Conservation (phyloP, 1,140 invertebrate species). For the Phortica variegata region DNA sequence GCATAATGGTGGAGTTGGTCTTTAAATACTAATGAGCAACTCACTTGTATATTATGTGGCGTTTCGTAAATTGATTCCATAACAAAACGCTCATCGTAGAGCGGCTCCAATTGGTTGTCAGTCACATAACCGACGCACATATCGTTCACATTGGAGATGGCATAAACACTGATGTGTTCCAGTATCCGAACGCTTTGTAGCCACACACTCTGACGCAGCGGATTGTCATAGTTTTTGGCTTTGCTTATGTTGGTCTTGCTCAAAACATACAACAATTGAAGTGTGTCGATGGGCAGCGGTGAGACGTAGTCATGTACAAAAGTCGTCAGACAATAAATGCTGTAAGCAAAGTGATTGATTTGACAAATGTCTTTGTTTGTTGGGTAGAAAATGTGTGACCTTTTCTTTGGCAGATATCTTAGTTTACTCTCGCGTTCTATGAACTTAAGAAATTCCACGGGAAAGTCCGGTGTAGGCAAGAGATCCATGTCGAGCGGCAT, state of each 20-base stretch:
- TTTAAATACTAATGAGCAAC: too few species aligned
- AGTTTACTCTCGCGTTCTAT: neutral
- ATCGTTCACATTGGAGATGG: neutral
- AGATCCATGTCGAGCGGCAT: slow-evolving; percentile 18
- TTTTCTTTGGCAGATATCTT: slow-evolving; percentile 1
- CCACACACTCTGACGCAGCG: slow-evolving; percentile 10
- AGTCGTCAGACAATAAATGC: slow-evolving; percentile 16
- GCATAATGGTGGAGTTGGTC: too few species aligned
- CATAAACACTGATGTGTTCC: slow-evolving; percentile 1
- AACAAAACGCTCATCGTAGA: slow-evolving; percentile 16
- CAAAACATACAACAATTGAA: neutral
- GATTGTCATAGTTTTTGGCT: slow-evolving; percentile 1
- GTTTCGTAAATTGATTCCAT: slow-evolving; percentile 11
- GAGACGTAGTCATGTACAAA: slow-evolving; percentile 1
- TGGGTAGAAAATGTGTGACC: neutral
- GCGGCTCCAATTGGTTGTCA: slow-evolving; percentile 17
- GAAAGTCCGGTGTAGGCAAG: slow-evolving; percentile 11
- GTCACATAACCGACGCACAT: slow-evolving; percentile 21
- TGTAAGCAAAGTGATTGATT: neutral
- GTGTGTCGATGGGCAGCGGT: slow-evolving; percentile 1
- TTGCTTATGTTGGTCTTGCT: slow-evolving; percentile 1
- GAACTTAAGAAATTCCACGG: slow-evolving; percentile 10
- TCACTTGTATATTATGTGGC: too few species aligned
- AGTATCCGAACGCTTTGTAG: neutral
- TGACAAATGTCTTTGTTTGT: neutral